These are phyloP conservation scores for Dipodomys ordii DNA, from an alignment of 2,113 vertebrate species.

Conservation along the genomic window DNA sequence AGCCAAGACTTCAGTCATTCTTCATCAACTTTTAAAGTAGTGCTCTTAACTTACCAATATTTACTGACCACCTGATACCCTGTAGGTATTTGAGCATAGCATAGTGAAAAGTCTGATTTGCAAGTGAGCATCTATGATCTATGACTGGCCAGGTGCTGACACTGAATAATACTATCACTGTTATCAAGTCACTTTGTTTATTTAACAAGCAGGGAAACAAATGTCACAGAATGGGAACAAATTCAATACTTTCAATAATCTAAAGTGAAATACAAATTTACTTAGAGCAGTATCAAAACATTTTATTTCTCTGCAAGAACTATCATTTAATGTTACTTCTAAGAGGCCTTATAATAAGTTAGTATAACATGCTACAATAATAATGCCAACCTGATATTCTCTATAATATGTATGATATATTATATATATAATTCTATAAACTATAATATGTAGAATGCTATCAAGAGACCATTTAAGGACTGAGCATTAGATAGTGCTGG, in stretches of 20 bases:
- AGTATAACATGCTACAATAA: too few species aligned
- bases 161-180: too few species aligned
- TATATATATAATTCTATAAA: not conserved
- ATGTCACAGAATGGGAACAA: not conserved
- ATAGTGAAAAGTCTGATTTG: not conserved
- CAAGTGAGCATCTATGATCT: not conserved
- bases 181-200: not conserved
- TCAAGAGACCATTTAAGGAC: not conserved
- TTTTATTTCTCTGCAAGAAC: constrained; percentile 5
- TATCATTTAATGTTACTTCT: too few species aligned
- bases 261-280: not conserved
- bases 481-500: not conserved
- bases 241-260: not conserved
- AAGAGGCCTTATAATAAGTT: too few species aligned
- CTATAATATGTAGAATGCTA: not conserved
- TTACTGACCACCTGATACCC: not conserved
- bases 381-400: too few species aligned
- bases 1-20: not conserved
- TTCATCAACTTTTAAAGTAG: not conserved
- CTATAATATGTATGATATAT: not conserved
- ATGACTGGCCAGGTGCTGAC: not conserved
- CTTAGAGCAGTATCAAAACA: not conserved
- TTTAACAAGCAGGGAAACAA: not conserved
- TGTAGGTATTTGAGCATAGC: not conserved
- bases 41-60: not conserved